Percentiles rank a stretch among this genome's conserved stretches.
Evolutionary conservation across 2,888 invertebrate species (phyloP).

Genomic region (Hypsopygia costalis): DNA sequence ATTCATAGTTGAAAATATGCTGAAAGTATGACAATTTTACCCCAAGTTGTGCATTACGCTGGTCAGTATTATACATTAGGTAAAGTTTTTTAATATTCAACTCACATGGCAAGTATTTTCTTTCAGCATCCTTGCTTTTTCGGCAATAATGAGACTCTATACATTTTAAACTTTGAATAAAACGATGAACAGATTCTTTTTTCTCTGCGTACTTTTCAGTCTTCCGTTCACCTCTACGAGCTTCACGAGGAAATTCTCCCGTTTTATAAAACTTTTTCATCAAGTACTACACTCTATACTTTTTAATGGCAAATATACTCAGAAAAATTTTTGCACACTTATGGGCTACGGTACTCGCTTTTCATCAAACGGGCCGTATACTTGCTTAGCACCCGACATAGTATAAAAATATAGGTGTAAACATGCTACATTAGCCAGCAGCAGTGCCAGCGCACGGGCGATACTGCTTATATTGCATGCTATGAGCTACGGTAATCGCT

Average conservation of each 20-base stretch:
- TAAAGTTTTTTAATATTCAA: constrained; percentile 21
- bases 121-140: constrained; percentile 14
- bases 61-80: constrained; percentile 13
- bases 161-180: constrained; percentile 24
- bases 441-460: too few species aligned
- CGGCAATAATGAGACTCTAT: constrained; percentile 23
- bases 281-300: constrained; percentile 17
- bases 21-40: constrained; percentile 22
- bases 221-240: constrained; percentile 22
- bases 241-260: constrained; percentile 18
- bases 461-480: too few species aligned
- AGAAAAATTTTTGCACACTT: constrained; percentile 11
- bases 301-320: constrained; percentile 14
- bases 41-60: constrained; percentile 7
- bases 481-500: too few species aligned
- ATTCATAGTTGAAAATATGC: constrained; percentile 25
- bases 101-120: constrained; percentile 19
- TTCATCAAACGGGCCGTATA: too few species aligned
- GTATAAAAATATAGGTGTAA: too few species aligned
- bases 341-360: too few species aligned
- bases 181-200: constrained; percentile 23
- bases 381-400: too few species aligned
- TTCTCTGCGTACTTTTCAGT: constrained; percentile 15
- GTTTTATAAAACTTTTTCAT: constrained; percentile 17
- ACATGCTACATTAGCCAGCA: too few species aligned